Base-by-base conservation (phyloP, 2,888 invertebrate species). In the Microctonus aethiopoides region DNA sequence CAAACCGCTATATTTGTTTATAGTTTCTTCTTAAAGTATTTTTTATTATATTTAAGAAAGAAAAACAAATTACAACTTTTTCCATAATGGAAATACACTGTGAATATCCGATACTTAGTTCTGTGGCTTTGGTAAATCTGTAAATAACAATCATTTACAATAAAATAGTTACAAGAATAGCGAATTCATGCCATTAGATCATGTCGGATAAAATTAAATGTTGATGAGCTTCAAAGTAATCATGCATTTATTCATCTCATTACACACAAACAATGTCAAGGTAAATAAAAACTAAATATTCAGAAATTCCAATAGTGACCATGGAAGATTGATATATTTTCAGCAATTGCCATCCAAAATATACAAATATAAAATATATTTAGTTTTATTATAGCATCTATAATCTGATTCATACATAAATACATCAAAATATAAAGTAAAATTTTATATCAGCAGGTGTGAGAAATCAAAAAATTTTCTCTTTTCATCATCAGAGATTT, bases 71-170 rank as follows among this genome's bases (percentile, higher is more conserved):
- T 75, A 74, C 63, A 71, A 68, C 73, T 75, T 75, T 41, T 71
- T 78, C 76, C 75, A 74, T 64, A 75, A 76, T 74, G 80, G 76
- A 74, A 77, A 81, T 24, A 52, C 59, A 67, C 72, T 71, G 78
- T 80, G 73, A 68, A 72, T 81, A 78, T 80, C 82, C 77, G 78
- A 81, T 82, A 75, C 80, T 80, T 84, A 83, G n/a, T 62, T 80
- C 82, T 77, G 79, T 82, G 81, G 75, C 80, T 81, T 85, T 83
- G 81, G 76, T 82, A 83, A 82, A 83, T 82, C 81, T 85, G 84
- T 85, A 85, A 84, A 85, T 85, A 84, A 83, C 81, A 79, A 78
- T 80, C 81, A 83, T 85, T 85, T 85, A 83, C 85, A 83, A 79
- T 79, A 81, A 74, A 82, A 83, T 81, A 79, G 83, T 82, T 79